phyloP scores from a whole-genome alignment of 2,888 invertebrate genomes.

The Ornithoptera priamus region DNA sequence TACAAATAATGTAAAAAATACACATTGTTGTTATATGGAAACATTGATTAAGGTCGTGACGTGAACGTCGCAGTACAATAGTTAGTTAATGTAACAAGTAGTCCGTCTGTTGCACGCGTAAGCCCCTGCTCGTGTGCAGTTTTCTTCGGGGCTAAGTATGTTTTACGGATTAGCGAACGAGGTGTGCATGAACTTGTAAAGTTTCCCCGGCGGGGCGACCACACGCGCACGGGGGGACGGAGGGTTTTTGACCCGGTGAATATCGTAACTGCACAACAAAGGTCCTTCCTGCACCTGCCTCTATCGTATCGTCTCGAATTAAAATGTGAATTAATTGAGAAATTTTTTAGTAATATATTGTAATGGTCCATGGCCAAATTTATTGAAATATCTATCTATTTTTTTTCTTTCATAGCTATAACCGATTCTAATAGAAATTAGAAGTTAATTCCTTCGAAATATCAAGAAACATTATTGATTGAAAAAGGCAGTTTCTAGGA shows the following conservation, averaged over 20 bases:
- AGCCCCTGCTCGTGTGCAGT: slow-evolving; percentile 7
- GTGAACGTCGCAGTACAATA: no score
- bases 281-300: slow-evolving; percentile 60
- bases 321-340: neutral
- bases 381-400: no score
- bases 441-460: no score
- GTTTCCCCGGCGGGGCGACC: slow-evolving; percentile 13
- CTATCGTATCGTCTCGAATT: neutral
- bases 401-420: no score
- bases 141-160: slow-evolving; percentile 2
- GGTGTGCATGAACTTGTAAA: slow-evolving; percentile 23
- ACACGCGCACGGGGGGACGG: slow-evolving; percentile 29
- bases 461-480: no score
- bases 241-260: slow-evolving; percentile 55
- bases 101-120: no score
- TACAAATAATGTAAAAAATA: no score
- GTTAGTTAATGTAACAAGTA: no score
- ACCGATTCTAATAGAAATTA: no score
- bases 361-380: neutral
- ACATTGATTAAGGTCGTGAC: no score
- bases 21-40: no score
- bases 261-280: slow-evolving; percentile 58
- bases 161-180: slow-evolving; percentile 3
- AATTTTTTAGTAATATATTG: neutral
- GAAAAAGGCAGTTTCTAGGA: no score